These are phyloP conservation scores for Lypha dubia DNA, from an alignment of 2,888 invertebrate species.

Conservation along the genomic window DNA sequence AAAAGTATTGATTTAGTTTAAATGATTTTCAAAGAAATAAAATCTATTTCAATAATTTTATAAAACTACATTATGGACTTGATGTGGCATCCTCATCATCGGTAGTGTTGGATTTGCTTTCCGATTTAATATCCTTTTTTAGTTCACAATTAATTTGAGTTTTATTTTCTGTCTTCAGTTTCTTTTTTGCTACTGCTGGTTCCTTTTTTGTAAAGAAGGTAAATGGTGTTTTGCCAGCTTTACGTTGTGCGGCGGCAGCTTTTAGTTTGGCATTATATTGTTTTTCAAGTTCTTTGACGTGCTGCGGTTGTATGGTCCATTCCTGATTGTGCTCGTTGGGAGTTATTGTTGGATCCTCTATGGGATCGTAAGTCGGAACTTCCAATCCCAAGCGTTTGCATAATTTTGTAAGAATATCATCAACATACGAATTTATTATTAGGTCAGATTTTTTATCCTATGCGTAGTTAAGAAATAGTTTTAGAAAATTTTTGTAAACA, in stretches of 20 bases:
- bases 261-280: constrained; percentile 84
- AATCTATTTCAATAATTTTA: neutral
- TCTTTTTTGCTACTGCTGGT: constrained; percentile 58
- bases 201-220: constrained; percentile 59
- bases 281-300: constrained; percentile 86
- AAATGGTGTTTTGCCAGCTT: constrained; percentile 68
- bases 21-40: neutral
- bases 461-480: neutral
- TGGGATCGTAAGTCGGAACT: constrained; percentile 88
- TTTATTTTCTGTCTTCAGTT: constrained; percentile 62
- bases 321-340: constrained; percentile 83
- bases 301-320: constrained; percentile 88
- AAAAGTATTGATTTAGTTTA: neutral
- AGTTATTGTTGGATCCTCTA: constrained; percentile 87
- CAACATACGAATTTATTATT: constrained; percentile 94
- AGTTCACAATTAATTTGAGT: constrained; percentile 30
- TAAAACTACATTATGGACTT: constrained; percentile 33
- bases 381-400: constrained; percentile 89
- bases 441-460: constrained; percentile 96
- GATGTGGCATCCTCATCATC: constrained; percentile 26
- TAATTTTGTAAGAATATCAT: constrained; percentile 90
- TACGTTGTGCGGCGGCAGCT: constrained; percentile 75
- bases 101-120: neutral
- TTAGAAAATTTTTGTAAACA: neutral
- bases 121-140: constrained; percentile 49